Percentiles rank a stretch among this genome's conserved stretches.
Conservation (phyloP, 2,888 invertebrate genomes). For the Drosophila yooni region DNA sequence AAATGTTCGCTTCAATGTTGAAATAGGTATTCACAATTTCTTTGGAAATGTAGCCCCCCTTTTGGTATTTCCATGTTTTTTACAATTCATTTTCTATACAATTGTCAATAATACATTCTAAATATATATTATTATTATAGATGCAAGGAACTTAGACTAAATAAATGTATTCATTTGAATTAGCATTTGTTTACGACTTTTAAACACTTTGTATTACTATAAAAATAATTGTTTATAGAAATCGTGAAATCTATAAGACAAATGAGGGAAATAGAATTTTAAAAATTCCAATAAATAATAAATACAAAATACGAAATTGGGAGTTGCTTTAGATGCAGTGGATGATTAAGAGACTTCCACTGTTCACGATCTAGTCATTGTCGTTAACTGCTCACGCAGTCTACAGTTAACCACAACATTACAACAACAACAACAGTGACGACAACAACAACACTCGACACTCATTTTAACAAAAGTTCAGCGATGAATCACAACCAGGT, state of each 20-base stretch:
- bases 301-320: constrained; percentile 3
- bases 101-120: too few relatives aligned
- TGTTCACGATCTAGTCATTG: constrained; percentile 19
- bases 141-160: neutral
- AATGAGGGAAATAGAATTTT: neutral
- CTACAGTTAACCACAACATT: constrained; percentile 60
- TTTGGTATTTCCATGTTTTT: neutral
- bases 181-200: neutral
- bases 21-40: neutral
- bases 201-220: neutral
- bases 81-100: neutral
- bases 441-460: neutral
- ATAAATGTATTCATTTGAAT: too few relatives aligned
- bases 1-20: neutral
- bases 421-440: constrained; percentile 24
- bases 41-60: neutral
- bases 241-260: neutral
- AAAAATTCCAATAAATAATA: neutral
- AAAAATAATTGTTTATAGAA: neutral
- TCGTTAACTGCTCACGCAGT: constrained; percentile 49
- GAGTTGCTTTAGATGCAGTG: constrained; percentile 5
- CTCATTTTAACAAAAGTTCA: constrained; percentile 14
- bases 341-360: constrained; percentile 56
- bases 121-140: neutral
- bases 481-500: constrained; percentile 62